These are phyloP conservation scores for Exephanes ischioxanthus DNA, from an alignment of 2,888 invertebrate species.

Conservation along the genomic window DNA sequence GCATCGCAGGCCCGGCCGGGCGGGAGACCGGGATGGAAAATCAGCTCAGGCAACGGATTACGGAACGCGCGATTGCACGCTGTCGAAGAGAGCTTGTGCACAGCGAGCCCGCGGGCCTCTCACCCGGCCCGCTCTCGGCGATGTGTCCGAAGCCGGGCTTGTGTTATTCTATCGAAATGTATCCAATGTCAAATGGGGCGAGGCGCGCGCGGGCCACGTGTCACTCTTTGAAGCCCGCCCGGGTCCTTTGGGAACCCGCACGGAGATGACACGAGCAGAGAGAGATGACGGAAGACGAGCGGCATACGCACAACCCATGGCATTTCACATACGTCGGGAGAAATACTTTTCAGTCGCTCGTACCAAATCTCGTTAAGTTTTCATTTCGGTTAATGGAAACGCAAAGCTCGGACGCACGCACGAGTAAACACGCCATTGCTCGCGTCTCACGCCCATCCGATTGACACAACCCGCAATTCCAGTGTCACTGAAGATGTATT, in stretches of 20 bases:
- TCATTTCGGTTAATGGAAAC: conserved; percentile 79
- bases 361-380: conserved; percentile 81
- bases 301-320: conserved; percentile 45
- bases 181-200: conserved; percentile 80
- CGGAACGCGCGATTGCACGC: conserved; percentile 60
- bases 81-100: conserved; percentile 26
- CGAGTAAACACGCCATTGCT: conserved; percentile 48
- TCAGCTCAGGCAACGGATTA: conserved; percentile 22
- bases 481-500: not conserved
- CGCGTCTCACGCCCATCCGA: conserved; percentile 20
- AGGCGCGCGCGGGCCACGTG: conserved; percentile 73
- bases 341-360: conserved; percentile 69
- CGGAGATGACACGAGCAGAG: conserved; percentile 57
- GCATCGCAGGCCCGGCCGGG: conserved; percentile 32
- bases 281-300: conserved; percentile 25
- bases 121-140: conserved; percentile 32
- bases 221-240: conserved; percentile 75
- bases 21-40: conserved; percentile 46
- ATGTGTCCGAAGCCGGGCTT: conserved; percentile 69
- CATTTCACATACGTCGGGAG: conserved; percentile 53
- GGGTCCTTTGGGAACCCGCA: conserved; percentile 63
- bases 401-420: conserved; percentile 43
- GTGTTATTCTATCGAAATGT: conserved; percentile 81
- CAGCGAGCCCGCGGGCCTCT: conserved; percentile 52
- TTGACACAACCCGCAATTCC: not conserved